Evolutionary conservation across 2,113 vertebrate genomes (phyloP), one percentile per base, ranked within the genome.

Genomic region (Ursus arctos): DNA sequence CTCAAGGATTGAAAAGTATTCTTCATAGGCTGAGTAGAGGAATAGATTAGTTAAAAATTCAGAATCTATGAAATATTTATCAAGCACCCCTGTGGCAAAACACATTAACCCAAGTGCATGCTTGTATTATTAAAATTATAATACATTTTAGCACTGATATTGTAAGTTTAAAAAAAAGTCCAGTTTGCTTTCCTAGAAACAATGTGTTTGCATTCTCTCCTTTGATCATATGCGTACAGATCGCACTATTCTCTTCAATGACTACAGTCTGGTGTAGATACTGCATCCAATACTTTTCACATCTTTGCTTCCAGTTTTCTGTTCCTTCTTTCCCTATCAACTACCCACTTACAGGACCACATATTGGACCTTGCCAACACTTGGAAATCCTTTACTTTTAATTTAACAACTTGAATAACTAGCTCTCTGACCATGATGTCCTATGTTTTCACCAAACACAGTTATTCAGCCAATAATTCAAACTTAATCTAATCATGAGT

Each of bases 1-100:
- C 31, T 86, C 7, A 95, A 93, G 31, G 57, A 79, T 55, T 93
- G 85, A 67, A 91, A 94, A 94, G 14, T 55, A 95, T 90, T 72
- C 65, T 84, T 88, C 84, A 51, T 88, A 90, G 36, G 33, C 71
- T 59, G 31, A 94, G 49, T 67, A 80, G 63, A 93, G 67, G 26
- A 96, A 86, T 59, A 55, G 16, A 95, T 90, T 95, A 88, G 94
- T 96, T 95, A 95, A 97, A 98, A 85, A 91, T 96, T 95, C 65
- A 96, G 71, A 93, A 59, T 88, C 8, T 80, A n/a, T 95, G 74
- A 91, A 94, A 93, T 96, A 97, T 91, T 77, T 65, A 95, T 85
- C 33, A 94, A 84, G 43, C 13, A 43, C 3, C 49, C 94, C 67
- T 81, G n/a, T 92, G 47, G 22, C 85, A 88, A 92, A 95, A 59